Conservation (phyloP, 2,797 vertebrate species). For the Onychomys arenicola region DNA sequence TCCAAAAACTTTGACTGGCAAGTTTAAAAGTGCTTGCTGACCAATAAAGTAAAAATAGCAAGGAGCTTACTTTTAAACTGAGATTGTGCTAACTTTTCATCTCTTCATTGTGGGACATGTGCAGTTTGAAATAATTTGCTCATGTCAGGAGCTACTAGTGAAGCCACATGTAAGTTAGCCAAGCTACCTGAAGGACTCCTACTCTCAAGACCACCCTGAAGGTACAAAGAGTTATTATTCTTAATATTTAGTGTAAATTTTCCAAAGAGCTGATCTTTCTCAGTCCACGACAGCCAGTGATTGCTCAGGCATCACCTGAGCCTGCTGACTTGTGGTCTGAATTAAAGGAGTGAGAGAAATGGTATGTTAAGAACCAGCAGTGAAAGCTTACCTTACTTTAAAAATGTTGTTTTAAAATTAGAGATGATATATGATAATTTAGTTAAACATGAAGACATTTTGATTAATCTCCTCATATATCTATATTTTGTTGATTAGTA, state of each 20-base stretch:
- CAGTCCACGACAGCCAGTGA: slow-evolving; percentile 52
- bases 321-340: slow-evolving; percentile 37
- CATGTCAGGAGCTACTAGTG: slow-evolving; percentile 48
- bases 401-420: slow-evolving; percentile 74
- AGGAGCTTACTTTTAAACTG: slow-evolving; percentile 66
- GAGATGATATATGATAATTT: slow-evolving; percentile 64
- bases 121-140: slow-evolving; percentile 69
- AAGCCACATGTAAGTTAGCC: background rate
- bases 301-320: slow-evolving; percentile 57
- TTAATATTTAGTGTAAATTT: slow-evolving; percentile 57
- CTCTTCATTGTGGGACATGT: slow-evolving; percentile 44
- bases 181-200: slow-evolving; percentile 30
- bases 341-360: slow-evolving; percentile 54
- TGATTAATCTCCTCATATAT: slow-evolving; percentile 49
- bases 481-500: slow-evolving; percentile 61
- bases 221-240: background rate
- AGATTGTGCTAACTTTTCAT: slow-evolving; percentile 51
- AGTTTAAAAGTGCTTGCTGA: slow-evolving; percentile 76
- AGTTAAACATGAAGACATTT: slow-evolving; percentile 66
- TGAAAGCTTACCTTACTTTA: slow-evolving; percentile 71
- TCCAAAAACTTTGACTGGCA: slow-evolving; percentile 71
- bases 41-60: slow-evolving; percentile 74
- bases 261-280: slow-evolving; percentile 64
- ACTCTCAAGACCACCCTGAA: background rate
- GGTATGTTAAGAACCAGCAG: slow-evolving; percentile 31